Base-by-base conservation (phyloP, 1,140 invertebrate species). In the Anastatus disparis region DNA sequence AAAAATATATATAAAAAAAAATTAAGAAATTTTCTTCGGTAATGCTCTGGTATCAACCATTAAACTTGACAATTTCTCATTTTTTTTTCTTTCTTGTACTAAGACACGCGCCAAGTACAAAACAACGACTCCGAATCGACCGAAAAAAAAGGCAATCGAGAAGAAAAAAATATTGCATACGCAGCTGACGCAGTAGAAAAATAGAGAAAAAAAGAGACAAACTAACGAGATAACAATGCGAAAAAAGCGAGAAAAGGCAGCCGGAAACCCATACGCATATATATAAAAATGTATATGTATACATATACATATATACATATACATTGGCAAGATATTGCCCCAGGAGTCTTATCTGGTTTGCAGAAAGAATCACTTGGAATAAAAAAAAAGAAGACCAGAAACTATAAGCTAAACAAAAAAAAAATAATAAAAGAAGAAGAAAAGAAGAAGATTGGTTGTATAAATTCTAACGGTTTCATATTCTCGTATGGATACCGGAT, bases 341-440 rank as follows among this genome's bases (percentile, higher is more conserved):
- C 4, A n/a, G 38, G 15, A 48, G 38, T n/a, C 42, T 67, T 56
- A 66, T 66, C 64, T 66, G 38, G 52, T 42, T 65, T 55, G 48
- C 35, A 44, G 38, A 42, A 24, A 65, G 24, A 50, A 3, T 8
- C 42, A 13, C 40, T 13, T 48, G 35, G 24, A 56, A 26, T 6
- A 52, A 35, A 53, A 40, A 65, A 24, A 24, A 58, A 58, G n/a
- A n/a, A n/a, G n/a, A n/a, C n/a, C n/a, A n/a, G n/a, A n/a, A n/a
- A n/a, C n/a, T n/a, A n/a, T n/a, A n/a, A n/a, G n/a, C n/a, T n/a
- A n/a, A n/a, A n/a, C n/a, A n/a, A n/a, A n/a, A n/a, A n/a, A n/a
- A n/a, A n/a, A n/a, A n/a, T n/a, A n/a, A n/a, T n/a, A n/a, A n/a
- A n/a, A n/a, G n/a, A 26, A 31, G 46, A 24, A 52, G 13, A 52